Evolutionary conservation across 2,113 vertebrate genomes (phyloP).

Genomic region (Colossoma macropomum): DNA sequence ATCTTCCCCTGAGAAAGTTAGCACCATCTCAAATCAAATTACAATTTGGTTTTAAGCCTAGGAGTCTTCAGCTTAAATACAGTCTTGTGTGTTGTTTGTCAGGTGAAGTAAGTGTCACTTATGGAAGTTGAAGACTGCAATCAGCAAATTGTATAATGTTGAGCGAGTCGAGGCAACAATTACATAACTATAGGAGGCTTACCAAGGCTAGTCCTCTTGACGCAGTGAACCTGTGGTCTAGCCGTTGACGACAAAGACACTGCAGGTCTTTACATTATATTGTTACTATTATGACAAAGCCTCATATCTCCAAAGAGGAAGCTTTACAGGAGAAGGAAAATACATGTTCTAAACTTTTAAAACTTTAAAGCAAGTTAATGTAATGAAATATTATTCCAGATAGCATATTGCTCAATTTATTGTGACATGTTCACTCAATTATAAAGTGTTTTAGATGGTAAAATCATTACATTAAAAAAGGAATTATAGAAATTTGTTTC

Average conservation of each 20-base stretch:
- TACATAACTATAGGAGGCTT: conserved; percentile 9
- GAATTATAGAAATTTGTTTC: no score
- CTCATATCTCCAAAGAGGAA: background rate
- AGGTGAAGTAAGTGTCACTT: conserved; percentile 13
- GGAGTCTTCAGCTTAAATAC: background rate
- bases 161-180: conserved; percentile 4
- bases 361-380: no score
- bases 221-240: background rate
- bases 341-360: background rate
- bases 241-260: background rate
- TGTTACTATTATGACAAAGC: background rate
- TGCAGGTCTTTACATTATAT: background rate
- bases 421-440: no score
- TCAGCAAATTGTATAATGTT: conserved; percentile 36
- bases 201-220: background rate
- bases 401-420: no score
- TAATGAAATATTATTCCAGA: no score
- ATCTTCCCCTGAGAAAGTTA: background rate
- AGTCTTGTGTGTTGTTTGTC: conserved; percentile 5
- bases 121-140: conserved; percentile 3
- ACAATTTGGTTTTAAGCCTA: background rate
- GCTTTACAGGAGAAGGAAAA: background rate
- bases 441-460: no score
- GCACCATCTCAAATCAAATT: background rate
- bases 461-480: no score